These are phyloP conservation scores for Hydrotaea cyrtoneurina DNA, from an alignment of 2,888 invertebrate genomes.

Conservation along the genomic window DNA sequence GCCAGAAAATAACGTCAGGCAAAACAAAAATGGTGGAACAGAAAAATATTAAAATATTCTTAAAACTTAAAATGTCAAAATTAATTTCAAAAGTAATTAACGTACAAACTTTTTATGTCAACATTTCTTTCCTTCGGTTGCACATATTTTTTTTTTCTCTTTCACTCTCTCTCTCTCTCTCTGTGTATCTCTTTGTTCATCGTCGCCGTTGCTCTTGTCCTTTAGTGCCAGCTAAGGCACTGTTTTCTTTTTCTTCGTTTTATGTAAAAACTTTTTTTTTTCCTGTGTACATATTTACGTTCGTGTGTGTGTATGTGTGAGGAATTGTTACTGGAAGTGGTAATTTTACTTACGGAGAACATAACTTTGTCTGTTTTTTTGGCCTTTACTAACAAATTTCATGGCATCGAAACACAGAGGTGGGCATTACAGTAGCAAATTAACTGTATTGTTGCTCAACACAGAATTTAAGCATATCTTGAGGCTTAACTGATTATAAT, in stretches of 20 bases:
- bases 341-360: conserved; percentile 40
- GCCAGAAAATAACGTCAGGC: background rate
- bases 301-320: background rate
- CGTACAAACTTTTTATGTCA: conserved; percentile 72
- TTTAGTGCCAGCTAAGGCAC: background rate
- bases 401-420: no score
- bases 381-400: background rate
- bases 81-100: conserved; percentile 74
- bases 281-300: conserved; percentile 22
- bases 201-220: conserved; percentile 39
- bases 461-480: no score
- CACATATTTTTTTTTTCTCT: conserved; percentile 10
- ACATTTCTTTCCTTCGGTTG: conserved; percentile 55
- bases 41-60: conserved; percentile 58
- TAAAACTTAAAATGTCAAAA: conserved; percentile 71
- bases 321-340: conserved; percentile 28
- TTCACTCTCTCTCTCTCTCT: no score
- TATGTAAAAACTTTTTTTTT: conserved; percentile 21
- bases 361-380: conserved; percentile 9
- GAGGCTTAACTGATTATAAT: no score
- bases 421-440: no score
- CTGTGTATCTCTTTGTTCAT: background rate
- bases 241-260: background rate
- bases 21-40: background rate
- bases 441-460: no score